Conservation (phyloP, 2,797 vertebrate species). For the Heliangelus exortis region DNA sequence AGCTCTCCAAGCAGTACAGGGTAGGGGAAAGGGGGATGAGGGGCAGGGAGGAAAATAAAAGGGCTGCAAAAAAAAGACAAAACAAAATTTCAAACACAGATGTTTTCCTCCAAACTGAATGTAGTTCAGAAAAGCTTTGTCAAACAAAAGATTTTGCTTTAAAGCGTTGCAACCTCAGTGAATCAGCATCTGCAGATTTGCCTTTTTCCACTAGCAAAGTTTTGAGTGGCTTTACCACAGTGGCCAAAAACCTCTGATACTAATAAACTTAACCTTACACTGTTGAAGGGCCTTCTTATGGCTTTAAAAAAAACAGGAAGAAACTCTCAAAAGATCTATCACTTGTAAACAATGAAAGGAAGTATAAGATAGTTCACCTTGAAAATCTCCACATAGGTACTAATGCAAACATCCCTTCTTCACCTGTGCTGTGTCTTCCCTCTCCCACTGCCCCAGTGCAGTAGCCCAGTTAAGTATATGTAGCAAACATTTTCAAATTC, state of each 20-base stretch:
- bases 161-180: rapidly evolving
- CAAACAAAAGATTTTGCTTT: background rate
- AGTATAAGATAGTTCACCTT: background rate
- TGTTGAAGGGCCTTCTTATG: rapidly evolving
- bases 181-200: background rate
- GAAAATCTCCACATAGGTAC: background rate
- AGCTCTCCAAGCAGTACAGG: background rate
- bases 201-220: background rate
- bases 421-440: background rate
- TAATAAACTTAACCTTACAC: background rate
- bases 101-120: background rate
- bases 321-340: background rate
- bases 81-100: background rate
- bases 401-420: background rate
- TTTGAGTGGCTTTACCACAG: background rate
- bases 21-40: rapidly evolving
- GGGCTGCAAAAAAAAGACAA: background rate
- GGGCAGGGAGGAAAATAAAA: background rate
- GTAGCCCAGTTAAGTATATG: background rate
- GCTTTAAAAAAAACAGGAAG: background rate
- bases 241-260: background rate
- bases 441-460: background rate
- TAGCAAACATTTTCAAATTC: background rate
- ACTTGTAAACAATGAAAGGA: background rate
- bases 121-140: background rate